A percentile compares a stretch with the other conserved stretches of the same genome.
phyloP scores from a whole-genome alignment of 1,140 invertebrate genomes.

The Dinoponera quadriceps region DNA sequence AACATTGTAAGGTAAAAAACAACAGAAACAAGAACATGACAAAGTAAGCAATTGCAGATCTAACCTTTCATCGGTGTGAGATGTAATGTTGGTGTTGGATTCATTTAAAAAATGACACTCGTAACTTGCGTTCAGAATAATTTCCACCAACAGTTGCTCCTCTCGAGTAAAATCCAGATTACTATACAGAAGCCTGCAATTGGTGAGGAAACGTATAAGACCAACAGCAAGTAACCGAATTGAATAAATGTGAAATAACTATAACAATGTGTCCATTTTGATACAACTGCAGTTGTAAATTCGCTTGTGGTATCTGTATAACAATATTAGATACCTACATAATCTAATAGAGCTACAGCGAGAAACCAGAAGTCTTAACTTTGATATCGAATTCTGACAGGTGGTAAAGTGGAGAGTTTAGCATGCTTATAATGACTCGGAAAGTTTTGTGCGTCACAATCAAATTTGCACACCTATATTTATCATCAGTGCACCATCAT shows the following conservation, averaged over 20 bases:
- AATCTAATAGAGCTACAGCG: not conserved
- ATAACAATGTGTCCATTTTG: slow-evolving; percentile 13
- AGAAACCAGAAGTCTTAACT: not conserved
- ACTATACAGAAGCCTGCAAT: slow-evolving; percentile 81
- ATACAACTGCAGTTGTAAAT: slow-evolving; percentile 25
- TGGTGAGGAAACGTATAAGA: slow-evolving; percentile 25
- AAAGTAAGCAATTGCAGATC: slow-evolving; percentile 37
- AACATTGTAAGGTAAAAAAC: not conserved
- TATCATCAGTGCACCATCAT: not conserved
- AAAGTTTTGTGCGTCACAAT: not conserved
- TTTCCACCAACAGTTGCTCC: slow-evolving; percentile 76
- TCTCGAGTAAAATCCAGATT: slow-evolving; percentile 78
- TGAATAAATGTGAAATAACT: slow-evolving; percentile 23
- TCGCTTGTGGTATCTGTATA: not conserved
- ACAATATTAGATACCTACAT: slow-evolving; percentile 5
- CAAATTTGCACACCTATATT: not conserved
- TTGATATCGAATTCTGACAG: slow-evolving; percentile 30
- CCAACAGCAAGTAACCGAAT: not conserved
- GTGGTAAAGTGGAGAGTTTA: not conserved
- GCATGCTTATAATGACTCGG: slow-evolving; percentile 1
- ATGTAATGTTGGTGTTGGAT: slow-evolving; percentile 64
- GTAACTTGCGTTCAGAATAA: slow-evolving; percentile 72
- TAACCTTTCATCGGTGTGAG: slow-evolving; percentile 66
- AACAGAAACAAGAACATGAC: slow-evolving; percentile 4
- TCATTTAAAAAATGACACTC: slow-evolving; percentile 63